Evolutionary conservation across 1,140 invertebrate genomes (phyloP), one percentile per base, ranked within the genome.

Genomic region (Tyrophagus putrescentiae): DNA sequence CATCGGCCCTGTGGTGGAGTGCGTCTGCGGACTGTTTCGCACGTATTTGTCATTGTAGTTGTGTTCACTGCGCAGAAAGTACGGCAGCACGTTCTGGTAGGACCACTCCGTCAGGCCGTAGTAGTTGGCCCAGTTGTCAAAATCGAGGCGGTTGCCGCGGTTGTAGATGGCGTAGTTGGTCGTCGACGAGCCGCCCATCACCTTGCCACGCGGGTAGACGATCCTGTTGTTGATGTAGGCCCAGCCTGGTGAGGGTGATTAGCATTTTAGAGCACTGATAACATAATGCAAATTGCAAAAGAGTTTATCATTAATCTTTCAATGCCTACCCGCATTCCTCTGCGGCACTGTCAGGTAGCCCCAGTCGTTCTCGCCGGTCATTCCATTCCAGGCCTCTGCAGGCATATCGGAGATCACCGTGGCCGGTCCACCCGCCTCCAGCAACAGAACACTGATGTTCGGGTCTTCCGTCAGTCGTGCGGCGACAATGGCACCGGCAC

Each of bases 141-240:
- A 98, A 70, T 98, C 94, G 60, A 79, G 80, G 96, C 93, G 36
- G n/a, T 63, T 58, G 0, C 93, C 94, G 27, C 94, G 76, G 0
- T 97, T 76, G 68, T 98, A 98, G 0, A 96, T 76, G 93, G 98
- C 97, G 2, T 88, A 89, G 71, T 97, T 97, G 0, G 96, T 77
- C 0, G 91, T 87, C 48, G 86, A 90, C 27, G 86, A 85, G 11
- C 92, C 93, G 13, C 78, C 79, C 57, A 75, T 34, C 16, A 65
- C 66, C 58, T 64, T 54, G 28, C 68, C 70, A 39, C 68, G 62
- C 4, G 68, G 41, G 23, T 27, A 60, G 23, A 53, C 27, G 3
- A 60, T 54, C 11, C 31, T 28, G 9, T 25, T 11, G 58, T 60
- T 48, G 3, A 4, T 16, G 29, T 25, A 53, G 6, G 42, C 23